Percentiles rank a stretch among this genome's conserved stretches.
Evolutionary conservation across 2,888 invertebrate genomes (phyloP).

Genomic region (Chymomyza amoena): DNA sequence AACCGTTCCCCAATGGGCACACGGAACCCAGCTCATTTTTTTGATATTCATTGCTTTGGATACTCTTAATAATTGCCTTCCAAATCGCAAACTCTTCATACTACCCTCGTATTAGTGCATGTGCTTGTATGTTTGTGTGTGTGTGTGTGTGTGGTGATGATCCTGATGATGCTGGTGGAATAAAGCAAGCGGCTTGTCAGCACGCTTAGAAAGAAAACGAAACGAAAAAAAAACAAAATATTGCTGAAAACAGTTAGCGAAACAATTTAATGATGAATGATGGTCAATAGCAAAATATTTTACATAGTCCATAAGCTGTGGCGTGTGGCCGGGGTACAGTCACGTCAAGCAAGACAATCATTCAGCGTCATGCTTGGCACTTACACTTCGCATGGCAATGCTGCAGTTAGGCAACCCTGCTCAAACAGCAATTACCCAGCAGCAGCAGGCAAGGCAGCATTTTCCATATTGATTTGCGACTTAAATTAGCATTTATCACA

Average conservation of each 20-base stretch:
- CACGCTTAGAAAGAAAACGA: constrained; percentile 34
- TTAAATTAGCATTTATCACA: constrained; percentile 75
- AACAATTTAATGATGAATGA: constrained; percentile 74
- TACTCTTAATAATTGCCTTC: no score
- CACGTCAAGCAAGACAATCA: constrained; percentile 1
- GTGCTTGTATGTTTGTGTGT: background rate
- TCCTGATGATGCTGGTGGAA: background rate
- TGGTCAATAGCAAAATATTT: constrained; percentile 56
- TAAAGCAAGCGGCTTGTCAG: constrained; percentile 63
- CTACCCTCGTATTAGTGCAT: background rate
- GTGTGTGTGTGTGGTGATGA: background rate
- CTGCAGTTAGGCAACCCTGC: background rate
- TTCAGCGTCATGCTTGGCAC: constrained; percentile 7
- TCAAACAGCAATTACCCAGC: constrained; percentile 40
- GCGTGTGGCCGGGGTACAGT: background rate
- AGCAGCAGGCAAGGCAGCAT: background rate
- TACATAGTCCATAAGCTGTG: constrained; percentile 4
- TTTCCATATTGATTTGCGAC: constrained; percentile 51
- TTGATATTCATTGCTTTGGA: no score
- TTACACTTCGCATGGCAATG: background rate
- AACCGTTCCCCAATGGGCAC: no score
- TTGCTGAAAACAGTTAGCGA: constrained; percentile 69
- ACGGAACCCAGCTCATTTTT: no score
- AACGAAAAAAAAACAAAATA: constrained; percentile 21
- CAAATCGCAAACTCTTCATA: background rate